phyloP scores from a whole-genome alignment of 1,140 invertebrate species.

The Samia ricini region DNA sequence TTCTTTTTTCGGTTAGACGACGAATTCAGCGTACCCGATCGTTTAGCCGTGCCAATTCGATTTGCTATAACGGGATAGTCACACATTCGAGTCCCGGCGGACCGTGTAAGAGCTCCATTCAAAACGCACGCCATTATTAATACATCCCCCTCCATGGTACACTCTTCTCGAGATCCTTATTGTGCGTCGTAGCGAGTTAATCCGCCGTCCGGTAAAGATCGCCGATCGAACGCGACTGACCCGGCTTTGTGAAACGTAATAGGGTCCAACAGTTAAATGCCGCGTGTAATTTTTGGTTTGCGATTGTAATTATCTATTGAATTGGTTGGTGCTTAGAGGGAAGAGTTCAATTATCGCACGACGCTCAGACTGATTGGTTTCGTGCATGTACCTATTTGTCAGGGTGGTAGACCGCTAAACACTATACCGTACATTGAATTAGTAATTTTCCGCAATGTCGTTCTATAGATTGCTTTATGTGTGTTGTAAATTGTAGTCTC shows the following conservation, averaged over 20 bases:
- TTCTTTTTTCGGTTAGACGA: slow-evolving; percentile 50
- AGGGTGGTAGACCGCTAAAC: slow-evolving; percentile 57
- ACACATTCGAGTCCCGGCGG: slow-evolving; percentile 68
- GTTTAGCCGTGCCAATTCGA: slow-evolving; percentile 61
- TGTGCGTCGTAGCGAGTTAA: slow-evolving; percentile 60
- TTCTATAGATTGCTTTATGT: neutral
- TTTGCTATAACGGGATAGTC: slow-evolving; percentile 69
- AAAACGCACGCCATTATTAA: slow-evolving; percentile 67
- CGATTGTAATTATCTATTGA: slow-evolving; percentile 72
- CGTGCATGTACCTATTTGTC: slow-evolving; percentile 53
- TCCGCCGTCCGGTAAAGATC: slow-evolving; percentile 61
- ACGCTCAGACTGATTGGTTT: slow-evolving; percentile 74
- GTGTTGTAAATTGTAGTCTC: neutral
- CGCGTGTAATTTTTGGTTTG: slow-evolving; percentile 71
- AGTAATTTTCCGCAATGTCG: slow-evolving; percentile 34
- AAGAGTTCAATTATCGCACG: slow-evolving; percentile 70
- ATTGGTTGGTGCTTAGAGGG: slow-evolving; percentile 57
- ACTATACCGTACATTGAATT: slow-evolving; percentile 47
- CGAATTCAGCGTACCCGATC: slow-evolving; percentile 59
- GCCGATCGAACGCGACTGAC: slow-evolving; percentile 53
- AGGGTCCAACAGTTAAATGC: slow-evolving; percentile 64
- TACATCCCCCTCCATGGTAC: slow-evolving; percentile 55
- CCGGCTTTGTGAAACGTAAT: slow-evolving; percentile 61
- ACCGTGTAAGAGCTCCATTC: slow-evolving; percentile 72
- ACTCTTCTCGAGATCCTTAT: slow-evolving; percentile 55